These are phyloP conservation scores for Escarpia spicata DNA, from an alignment of 2,888 invertebrate genomes.

Conservation along the genomic window DNA sequence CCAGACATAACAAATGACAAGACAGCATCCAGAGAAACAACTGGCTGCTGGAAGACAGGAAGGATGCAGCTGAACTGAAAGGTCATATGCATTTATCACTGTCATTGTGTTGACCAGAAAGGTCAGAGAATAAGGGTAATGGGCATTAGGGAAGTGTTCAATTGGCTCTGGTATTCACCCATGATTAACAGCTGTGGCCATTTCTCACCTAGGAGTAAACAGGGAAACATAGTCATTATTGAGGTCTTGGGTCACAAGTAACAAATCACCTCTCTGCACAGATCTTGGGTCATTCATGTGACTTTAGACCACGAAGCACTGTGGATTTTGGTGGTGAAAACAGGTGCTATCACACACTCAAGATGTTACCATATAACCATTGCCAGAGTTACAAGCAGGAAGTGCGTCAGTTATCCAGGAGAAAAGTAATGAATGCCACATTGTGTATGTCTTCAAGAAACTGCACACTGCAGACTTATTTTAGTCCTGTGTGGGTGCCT, in stretches of 20 bases:
- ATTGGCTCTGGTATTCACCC: neutral
- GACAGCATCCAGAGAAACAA: neutral
- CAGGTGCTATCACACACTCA: neutral
- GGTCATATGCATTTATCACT: conserved; percentile 1
- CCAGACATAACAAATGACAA: neutral
- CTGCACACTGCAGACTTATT: neutral
- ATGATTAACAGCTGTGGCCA: neutral
- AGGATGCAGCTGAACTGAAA: neutral
- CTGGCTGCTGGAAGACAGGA: neutral
- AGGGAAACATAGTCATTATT: neutral
- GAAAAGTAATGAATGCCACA: neutral
- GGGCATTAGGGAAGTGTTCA: neutral
- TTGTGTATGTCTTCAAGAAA: neutral
- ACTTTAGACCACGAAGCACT: neutral
- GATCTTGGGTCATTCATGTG: neutral
- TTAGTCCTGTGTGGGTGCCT: neutral
- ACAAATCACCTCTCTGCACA: neutral
- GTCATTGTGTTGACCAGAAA: conserved; percentile 3
- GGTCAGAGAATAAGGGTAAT: neutral
- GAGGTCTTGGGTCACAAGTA: neutral
- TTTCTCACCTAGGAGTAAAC: conserved; percentile 9
- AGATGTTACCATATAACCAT: neutral
- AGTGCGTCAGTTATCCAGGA: neutral
- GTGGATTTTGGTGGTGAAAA: neutral
- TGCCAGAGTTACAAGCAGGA: neutral